Evolutionary conservation across 2,113 vertebrate species (phyloP).

Genomic region (Geothlypis trichas): DNA sequence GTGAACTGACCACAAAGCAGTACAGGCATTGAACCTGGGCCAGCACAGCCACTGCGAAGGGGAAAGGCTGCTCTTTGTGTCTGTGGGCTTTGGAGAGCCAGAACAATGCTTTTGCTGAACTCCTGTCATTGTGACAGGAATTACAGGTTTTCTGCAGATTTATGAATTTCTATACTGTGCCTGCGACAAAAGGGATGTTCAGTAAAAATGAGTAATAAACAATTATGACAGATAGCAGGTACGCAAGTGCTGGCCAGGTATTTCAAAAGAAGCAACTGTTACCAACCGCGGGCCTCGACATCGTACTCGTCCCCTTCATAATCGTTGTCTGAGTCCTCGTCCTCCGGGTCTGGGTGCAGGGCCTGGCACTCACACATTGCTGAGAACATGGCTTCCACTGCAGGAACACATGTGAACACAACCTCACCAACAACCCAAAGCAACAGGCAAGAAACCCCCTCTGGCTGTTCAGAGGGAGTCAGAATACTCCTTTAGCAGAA

Average conservation of each 20-base stretch:
- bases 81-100: neutral
- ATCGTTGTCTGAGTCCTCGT: slow-evolving; percentile 88
- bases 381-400: slow-evolving; percentile 95
- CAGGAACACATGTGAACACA: neutral
- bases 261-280: neutral
- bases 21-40: neutral
- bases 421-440: neutral
- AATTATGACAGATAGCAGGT: neutral
- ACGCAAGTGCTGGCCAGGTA: neutral
- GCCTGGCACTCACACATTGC: slow-evolving; percentile 98
- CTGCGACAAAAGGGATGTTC: neutral
- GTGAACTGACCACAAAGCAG: neutral
- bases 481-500: neutral
- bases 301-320: slow-evolving; percentile 95
- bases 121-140: neutral
- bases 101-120: neutral
- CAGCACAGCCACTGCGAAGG: neutral
- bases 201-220: neutral
- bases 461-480: neutral
- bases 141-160: neutral
- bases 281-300: slow-evolving; percentile 90
- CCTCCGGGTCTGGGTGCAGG: slow-evolving; percentile 93
- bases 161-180: neutral
- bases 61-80: neutral
- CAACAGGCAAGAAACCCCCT: neutral